Evolutionary conservation across 1,140 invertebrate species (phyloP).

Genomic region (Habropoda laboriosa): DNA sequence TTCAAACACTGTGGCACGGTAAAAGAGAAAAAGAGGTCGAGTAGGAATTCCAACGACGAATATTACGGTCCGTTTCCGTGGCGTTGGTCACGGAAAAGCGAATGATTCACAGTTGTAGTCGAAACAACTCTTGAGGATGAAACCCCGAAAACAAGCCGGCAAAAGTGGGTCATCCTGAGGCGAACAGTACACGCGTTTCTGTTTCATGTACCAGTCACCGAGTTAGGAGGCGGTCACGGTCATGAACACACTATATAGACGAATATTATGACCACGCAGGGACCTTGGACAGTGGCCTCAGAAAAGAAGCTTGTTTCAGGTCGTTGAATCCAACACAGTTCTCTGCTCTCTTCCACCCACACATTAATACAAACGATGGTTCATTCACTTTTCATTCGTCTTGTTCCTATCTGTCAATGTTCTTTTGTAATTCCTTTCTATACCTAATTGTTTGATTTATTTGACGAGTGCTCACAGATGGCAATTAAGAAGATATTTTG

Average conservation of each 20-base stretch:
- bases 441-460: too few relatives aligned
- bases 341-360: neutral
- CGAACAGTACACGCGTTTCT: conserved; percentile 37
- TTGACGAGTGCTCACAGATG: neutral
- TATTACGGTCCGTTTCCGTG: conserved; percentile 8
- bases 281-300: conserved; percentile 12
- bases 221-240: conserved; percentile 50
- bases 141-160: conserved; percentile 33
- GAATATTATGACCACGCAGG: conserved; percentile 27
- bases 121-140: conserved; percentile 42
- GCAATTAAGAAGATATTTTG: neutral
- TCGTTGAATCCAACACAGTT: neutral
- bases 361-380: conserved; percentile 9
- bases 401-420: neutral
- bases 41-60: neutral
- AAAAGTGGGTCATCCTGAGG: conserved; percentile 62
- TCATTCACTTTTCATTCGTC: neutral
- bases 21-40: conserved; percentile 8
- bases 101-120: conserved; percentile 33
- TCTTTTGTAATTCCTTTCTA: neutral
- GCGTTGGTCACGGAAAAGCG: conserved; percentile 17
- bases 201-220: conserved; percentile 55
- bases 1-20: neutral
- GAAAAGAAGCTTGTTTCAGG: neutral
- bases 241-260: conserved; percentile 15